Evolutionary conservation across 2,113 vertebrate species (phyloP).

Genomic region (Actenoides hombroni): DNA sequence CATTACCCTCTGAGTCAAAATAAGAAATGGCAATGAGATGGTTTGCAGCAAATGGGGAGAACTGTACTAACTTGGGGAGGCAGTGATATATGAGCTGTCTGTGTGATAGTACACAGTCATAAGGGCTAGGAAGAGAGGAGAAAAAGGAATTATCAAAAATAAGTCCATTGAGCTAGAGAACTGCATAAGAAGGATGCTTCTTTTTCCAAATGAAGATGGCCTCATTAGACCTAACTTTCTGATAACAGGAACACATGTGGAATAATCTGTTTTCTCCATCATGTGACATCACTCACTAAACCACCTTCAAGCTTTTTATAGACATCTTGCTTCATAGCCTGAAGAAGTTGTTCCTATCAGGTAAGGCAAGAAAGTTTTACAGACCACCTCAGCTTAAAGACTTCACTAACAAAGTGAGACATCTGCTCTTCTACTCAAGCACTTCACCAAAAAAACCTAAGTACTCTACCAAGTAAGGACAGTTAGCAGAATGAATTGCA

Average conservation of each 20-base stretch:
- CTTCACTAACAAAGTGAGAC: not conserved
- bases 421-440: not conserved
- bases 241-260: not conserved
- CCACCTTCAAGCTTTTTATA: not conserved
- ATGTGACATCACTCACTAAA: not conserved
- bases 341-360: not conserved
- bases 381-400: not conserved
- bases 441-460: not conserved
- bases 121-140: not conserved
- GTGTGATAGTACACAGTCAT: not conserved
- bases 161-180: not conserved
- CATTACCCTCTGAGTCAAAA: not conserved
- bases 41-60: not conserved
- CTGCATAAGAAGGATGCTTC: not conserved
- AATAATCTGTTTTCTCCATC: not conserved
- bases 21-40: not conserved
- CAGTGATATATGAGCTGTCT: not conserved
- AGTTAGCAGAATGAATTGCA: constrained; percentile 21
- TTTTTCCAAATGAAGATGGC: not conserved
- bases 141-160: not conserved
- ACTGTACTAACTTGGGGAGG: not conserved
- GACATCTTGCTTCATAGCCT: not conserved
- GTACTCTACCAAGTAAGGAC: not conserved
- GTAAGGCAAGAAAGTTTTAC: not conserved
- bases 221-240: not conserved